Conservation (phyloP, 2,888 invertebrate species). For the Pachliopta kotzebuea region DNA sequence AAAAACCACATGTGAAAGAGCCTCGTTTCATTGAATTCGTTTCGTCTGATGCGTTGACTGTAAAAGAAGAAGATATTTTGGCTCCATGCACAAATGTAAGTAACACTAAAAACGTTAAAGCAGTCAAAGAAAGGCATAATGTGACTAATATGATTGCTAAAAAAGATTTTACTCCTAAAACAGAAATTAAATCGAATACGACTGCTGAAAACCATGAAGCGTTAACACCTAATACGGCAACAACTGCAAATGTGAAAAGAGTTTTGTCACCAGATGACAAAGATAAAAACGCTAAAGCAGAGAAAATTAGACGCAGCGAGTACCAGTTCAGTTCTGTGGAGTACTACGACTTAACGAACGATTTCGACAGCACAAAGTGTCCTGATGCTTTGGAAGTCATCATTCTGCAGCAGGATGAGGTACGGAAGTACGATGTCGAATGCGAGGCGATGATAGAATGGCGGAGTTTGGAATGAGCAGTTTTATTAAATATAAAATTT, state of each 20-base stretch:
- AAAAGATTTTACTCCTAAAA: not conserved
- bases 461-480: slow-evolving; percentile 48
- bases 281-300: not conserved
- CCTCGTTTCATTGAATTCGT: slow-evolving; percentile 51
- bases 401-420: slow-evolving; percentile 47
- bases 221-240: slow-evolving; percentile 18
- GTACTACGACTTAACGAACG: slow-evolving; percentile 56
- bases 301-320: slow-evolving; percentile 46
- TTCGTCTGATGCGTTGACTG: slow-evolving; percentile 45
- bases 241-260: slow-evolving; percentile 24
- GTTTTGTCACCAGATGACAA: not conserved
- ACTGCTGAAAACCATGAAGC: too few relatives aligned
- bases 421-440: slow-evolving; percentile 56
- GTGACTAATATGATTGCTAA: not conserved
- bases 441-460: slow-evolving; percentile 56
- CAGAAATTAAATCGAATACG: too few relatives aligned
- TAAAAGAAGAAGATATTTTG: slow-evolving; percentile 37
- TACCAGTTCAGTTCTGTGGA: slow-evolving; percentile 63
- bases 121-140: not conserved
- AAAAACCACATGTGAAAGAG: slow-evolving; percentile 47
- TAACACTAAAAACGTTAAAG: slow-evolving; percentile 4
- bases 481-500: not conserved
- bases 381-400: slow-evolving; percentile 52
- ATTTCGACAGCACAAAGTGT: slow-evolving; percentile 45
- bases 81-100: slow-evolving; percentile 39